A percentile compares a stretch with the other conserved stretches of the same genome.
phyloP scores from a whole-genome alignment of 2,888 invertebrate species.

The Cephus nigrinus region DNA sequence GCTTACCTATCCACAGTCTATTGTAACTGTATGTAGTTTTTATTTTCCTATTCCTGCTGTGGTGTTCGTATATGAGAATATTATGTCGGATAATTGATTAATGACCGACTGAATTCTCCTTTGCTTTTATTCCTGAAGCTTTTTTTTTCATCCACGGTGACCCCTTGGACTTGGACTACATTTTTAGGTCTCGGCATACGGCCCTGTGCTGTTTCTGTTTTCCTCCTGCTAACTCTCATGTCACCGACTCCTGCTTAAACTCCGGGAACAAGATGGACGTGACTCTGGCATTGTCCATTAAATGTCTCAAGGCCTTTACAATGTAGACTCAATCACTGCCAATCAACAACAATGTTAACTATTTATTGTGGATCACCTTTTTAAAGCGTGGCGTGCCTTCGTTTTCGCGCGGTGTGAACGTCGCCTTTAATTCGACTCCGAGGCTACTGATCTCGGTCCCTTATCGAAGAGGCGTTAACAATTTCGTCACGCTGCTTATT shows the following conservation, averaged over 20 bases:
- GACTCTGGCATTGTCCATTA: conserved; percentile 2
- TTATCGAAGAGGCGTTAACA: background rate
- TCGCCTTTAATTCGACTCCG: background rate
- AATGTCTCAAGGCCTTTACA: conserved; percentile 56
- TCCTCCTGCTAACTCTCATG: conserved; percentile 23
- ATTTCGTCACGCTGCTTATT: background rate
- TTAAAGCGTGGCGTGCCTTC: conserved; percentile 6
- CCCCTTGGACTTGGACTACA: background rate
- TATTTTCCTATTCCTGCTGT: too few species aligned
- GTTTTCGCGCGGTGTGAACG: background rate
- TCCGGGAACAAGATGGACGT: background rate
- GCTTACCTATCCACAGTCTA: background rate
- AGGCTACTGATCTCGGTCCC: background rate
- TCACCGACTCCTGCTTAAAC: conserved; percentile 4
- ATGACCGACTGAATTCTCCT: background rate
- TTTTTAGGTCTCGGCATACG: background rate
- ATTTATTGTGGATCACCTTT: conserved; percentile 38
- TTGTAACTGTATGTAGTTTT: background rate
- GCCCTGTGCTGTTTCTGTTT: conserved; percentile 31
- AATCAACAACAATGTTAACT: conserved; percentile 52
- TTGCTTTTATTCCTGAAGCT: background rate
- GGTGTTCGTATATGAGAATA: background rate
- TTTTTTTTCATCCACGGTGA: background rate
- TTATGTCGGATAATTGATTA: background rate
- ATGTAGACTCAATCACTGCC: conserved; percentile 57